A percentile compares a stretch with the other conserved stretches of the same genome.
These are phyloP conservation scores for Australoheros facetus DNA, from an alignment of 2,797 vertebrate genomes.

Conservation along the genomic window DNA sequence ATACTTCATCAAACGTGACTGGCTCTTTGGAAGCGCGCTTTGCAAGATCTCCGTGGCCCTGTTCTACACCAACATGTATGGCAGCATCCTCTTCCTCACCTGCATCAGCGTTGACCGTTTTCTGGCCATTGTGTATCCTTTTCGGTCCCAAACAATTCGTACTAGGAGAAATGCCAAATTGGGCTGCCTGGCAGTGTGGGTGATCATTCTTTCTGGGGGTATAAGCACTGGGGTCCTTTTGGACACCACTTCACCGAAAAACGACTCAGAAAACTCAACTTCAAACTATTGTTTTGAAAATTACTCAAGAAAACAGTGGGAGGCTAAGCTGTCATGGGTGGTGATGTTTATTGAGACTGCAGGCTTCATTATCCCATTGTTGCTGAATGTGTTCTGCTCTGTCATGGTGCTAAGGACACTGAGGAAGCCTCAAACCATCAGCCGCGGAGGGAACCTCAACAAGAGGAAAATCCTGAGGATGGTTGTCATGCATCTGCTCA, in stretches of 20 bases:
- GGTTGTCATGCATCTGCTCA: constrained; percentile 91
- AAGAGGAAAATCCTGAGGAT: constrained; percentile 92
- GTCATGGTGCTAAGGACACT: constrained; percentile 88
- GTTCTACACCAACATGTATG: constrained; percentile 97
- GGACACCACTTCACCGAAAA: constrained; percentile 67
- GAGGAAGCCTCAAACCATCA: constrained; percentile 83
- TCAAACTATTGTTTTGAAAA: constrained; percentile 90
- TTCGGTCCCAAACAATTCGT: constrained; percentile 87
- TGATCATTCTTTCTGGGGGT: constrained; percentile 88
- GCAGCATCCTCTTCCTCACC: constrained; percentile 96
- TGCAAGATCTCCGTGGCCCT: constrained; percentile 93
- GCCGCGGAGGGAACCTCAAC: constrained; percentile 86
- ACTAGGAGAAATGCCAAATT: constrained; percentile 90
- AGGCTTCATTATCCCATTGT: constrained; percentile 92
- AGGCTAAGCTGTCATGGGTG: constrained; percentile 88
- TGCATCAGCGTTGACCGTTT: constrained; percentile 96
- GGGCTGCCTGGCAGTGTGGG: constrained; percentile 87
- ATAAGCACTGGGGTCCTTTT: constrained; percentile 85
- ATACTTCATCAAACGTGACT: constrained; percentile 87
- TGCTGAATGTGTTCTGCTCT: constrained; percentile 93
- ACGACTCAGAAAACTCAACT: constrained; percentile 36
- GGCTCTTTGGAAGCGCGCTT: constrained; percentile 87
- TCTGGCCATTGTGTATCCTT: constrained; percentile 94
- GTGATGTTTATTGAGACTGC: constrained; percentile 94
- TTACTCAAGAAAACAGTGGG: constrained; percentile 89